Evolutionary conservation across 1,140 invertebrate species (phyloP).

Genomic region (Thalassaphorura encarpata): DNA sequence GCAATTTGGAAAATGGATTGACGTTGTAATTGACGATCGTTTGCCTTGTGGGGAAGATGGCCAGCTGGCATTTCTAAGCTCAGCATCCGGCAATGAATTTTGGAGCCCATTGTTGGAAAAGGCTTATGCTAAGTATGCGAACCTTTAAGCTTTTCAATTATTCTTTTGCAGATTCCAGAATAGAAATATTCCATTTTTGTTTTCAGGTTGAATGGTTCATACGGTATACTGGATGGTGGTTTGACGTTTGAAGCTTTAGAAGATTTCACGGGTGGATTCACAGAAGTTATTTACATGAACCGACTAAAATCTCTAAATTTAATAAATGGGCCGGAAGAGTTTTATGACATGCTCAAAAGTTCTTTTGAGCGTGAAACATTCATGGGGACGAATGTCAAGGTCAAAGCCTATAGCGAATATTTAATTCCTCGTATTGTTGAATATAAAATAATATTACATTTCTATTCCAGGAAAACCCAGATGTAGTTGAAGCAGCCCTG

Average conservation of each 20-base stretch:
- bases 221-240: slow-evolving; percentile 36
- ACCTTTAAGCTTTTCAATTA: too few species aligned
- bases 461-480: too few species aligned
- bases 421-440: too few species aligned
- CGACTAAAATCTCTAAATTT: slow-evolving; percentile 34
- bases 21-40: slow-evolving; percentile 46
- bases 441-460: too few species aligned
- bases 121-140: slow-evolving; percentile 40
- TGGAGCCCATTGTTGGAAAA: slow-evolving; percentile 42
- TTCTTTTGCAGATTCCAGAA: too few species aligned
- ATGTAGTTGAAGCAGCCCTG: slow-evolving; percentile 44
- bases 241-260: slow-evolving; percentile 45
- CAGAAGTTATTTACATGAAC: slow-evolving; percentile 35
- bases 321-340: slow-evolving; percentile 40
- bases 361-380: slow-evolving; percentile 49
- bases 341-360: slow-evolving; percentile 50
- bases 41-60: slow-evolving; percentile 41
- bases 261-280: slow-evolving; percentile 48
- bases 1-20: slow-evolving; percentile 40
- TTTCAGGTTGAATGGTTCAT: slow-evolving; percentile 29
- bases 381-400: slow-evolving; percentile 56
- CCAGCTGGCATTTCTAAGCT: slow-evolving; percentile 45
- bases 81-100: slow-evolving; percentile 38
- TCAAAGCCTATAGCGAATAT: too few species aligned
- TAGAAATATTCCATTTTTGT: neutral